These are phyloP conservation scores for Harpagoxenus sublaevis DNA, from an alignment of 2,888 invertebrate species.

Conservation along the genomic window DNA sequence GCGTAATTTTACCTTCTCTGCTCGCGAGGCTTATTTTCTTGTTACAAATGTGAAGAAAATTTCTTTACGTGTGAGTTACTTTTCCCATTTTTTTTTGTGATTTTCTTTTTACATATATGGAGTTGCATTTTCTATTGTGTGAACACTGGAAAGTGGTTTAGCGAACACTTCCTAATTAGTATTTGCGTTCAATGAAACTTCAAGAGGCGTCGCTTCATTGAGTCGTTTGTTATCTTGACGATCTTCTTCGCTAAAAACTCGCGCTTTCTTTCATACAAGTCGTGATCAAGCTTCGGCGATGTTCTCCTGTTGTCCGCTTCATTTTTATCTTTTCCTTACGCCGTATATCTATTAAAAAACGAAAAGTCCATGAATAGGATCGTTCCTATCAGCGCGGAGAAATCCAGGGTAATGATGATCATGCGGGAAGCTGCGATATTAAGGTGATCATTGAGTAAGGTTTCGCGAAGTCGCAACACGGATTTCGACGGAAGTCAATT, in stretches of 20 bases:
- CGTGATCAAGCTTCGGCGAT: background rate
- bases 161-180: slow-evolving; percentile 19
- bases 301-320: background rate
- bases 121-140: slow-evolving; percentile 19
- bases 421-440: background rate
- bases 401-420: slow-evolving; percentile 15
- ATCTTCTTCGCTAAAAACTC: background rate
- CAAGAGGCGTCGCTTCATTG: background rate
- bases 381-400: slow-evolving; percentile 10
- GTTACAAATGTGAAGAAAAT: slow-evolving; percentile 24
- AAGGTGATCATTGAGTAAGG: background rate
- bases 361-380: background rate
- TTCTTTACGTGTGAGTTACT: slow-evolving; percentile 42
- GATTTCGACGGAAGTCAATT: background rate
- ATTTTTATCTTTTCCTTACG: background rate
- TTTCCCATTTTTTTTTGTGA: slow-evolving; percentile 26
- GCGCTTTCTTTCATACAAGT: slow-evolving; percentile 26
- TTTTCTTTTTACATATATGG: slow-evolving; percentile 20
- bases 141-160: slow-evolving; percentile 22
- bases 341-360: background rate
- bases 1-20: slow-evolving; percentile 26
- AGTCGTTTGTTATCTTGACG: background rate
- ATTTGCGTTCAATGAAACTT: slow-evolving; percentile 30
- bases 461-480: background rate
- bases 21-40: slow-evolving; percentile 38